Base-by-base conservation (phyloP, 2,888 invertebrate species). In the Eumerus sabulonum region DNA sequence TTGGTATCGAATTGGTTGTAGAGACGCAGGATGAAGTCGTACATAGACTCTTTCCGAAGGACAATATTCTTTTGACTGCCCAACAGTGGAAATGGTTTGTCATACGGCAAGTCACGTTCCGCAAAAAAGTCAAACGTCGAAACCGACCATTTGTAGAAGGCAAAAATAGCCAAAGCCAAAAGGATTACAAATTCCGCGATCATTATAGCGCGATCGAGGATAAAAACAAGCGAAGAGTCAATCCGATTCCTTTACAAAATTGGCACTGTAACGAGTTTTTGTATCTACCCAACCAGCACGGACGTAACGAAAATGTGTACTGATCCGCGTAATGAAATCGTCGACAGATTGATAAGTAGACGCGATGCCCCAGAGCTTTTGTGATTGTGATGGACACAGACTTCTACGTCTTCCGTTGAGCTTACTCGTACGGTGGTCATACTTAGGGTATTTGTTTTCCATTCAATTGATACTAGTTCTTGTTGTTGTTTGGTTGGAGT, bases 11-110 rank as follows among this genome's bases (percentile, higher is more conserved):
- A 83, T 88, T 82, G 73, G 11, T 83, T 82, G 56, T 86, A 92
- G 82, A 92, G 91, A 35, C 90, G 85, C 67, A 91, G 90, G 16
- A 91, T 82, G 12, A 85, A 84, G 1, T 92, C 88, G 1, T 86
- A 85, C 40, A 91, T 86, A 0, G 92, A 91, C 83, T 91, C 88
- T n/a, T 90, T 89, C 2, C 83, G 68, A 0, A 86, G 50, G 0
- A 85, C 67, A 74, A 85, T 73, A 27, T 83, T 57, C 5, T 54
- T 62, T 70, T 84, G 83, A 76, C 84, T 85, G 12, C 86, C 86
- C 9, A 85, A 82, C 19, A 85, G 53, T 0, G 84, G 81, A 1
- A 17, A 19, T 7, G 82, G 81, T 42, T 83, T 83, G 7, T 57
- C 66, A 50, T 54, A 81, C 0, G 83, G 83, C n/a, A 87, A 76